Percentiles rank a stretch among this genome's conserved stretches.
These are phyloP conservation scores for Hydropsyche betteni DNA, from an alignment of 2,888 invertebrate species.

Conservation along the genomic window DNA sequence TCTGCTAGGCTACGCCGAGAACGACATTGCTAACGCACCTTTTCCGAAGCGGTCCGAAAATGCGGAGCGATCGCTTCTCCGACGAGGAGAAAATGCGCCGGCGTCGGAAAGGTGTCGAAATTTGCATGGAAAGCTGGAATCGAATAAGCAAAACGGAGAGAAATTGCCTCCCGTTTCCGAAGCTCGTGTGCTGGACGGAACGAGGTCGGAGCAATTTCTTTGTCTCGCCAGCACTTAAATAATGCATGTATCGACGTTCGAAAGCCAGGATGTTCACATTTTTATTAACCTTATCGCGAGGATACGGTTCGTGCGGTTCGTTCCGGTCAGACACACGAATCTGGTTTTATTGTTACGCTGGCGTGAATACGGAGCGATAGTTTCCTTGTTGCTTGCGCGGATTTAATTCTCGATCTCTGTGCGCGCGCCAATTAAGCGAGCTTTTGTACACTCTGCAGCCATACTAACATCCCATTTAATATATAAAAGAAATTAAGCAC, in stretches of 20 bases:
- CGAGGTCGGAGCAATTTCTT: too few relatives aligned
- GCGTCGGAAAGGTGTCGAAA: too few relatives aligned
- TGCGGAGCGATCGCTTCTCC: too few relatives aligned
- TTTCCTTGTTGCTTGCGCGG: conserved; percentile 3
- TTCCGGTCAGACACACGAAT: conserved; percentile 29
- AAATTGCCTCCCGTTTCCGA: too few relatives aligned
- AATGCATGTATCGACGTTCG: background rate
- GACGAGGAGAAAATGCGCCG: too few relatives aligned
- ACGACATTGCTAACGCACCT: conserved; percentile 33
- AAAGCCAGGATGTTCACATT: conserved; percentile 10
- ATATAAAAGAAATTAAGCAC: background rate
- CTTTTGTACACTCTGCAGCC: background rate
- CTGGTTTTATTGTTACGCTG: conserved; percentile 26
- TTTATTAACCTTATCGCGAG: conserved; percentile 11
- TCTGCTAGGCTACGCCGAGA: conserved; percentile 1
- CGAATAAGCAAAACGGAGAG: too few relatives aligned
- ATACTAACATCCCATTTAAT: background rate
- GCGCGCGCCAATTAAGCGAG: conserved; percentile 7
- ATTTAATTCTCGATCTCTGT: conserved; percentile 14
- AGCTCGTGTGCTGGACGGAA: too few relatives aligned
- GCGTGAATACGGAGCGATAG: conserved; percentile 4
- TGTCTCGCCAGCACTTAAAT: too few relatives aligned
- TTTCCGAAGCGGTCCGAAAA: background rate
- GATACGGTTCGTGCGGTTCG: conserved; percentile 8
- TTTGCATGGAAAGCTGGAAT: too few relatives aligned